Conservation (phyloP, 2,888 invertebrate species). For the Dolomedes plantarius region DNA sequence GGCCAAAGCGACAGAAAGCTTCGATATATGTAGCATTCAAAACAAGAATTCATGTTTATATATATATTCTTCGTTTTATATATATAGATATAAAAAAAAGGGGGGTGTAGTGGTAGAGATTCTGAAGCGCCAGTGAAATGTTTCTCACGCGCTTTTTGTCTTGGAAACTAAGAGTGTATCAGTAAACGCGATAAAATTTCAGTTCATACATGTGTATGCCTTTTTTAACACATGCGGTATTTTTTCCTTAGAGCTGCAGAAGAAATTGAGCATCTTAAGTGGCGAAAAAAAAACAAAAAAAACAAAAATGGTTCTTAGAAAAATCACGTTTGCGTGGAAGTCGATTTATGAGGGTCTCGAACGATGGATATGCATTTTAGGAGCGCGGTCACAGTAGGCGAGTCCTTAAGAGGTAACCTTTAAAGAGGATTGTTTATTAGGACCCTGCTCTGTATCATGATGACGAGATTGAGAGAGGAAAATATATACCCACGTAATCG, state of each 20-base stretch:
- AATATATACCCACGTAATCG: too few species aligned
- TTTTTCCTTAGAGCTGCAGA: background rate
- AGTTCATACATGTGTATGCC: constrained; percentile 37
- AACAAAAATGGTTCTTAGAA: background rate
- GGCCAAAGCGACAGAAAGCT: constrained; percentile 57
- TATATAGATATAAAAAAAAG: constrained; percentile 29
- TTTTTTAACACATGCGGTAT: constrained; percentile 35
- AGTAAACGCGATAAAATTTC: constrained; percentile 66
- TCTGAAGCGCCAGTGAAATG: constrained; percentile 41
- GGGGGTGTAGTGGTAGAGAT: constrained; percentile 35
- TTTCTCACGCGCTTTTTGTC: constrained; percentile 40
- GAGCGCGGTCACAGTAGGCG: too few species aligned
- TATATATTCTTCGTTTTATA: constrained; percentile 55
- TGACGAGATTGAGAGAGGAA: too few species aligned
- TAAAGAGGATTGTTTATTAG: too few species aligned
- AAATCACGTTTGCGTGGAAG: background rate
- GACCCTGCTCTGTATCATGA: too few species aligned
- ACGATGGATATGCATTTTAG: background rate
- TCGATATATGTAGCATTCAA: constrained; percentile 65
- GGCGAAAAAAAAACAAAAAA: background rate
- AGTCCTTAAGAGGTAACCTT: too few species aligned
- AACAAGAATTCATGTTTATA: constrained; percentile 63
- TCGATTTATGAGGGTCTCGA: background rate
- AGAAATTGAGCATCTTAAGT: constrained; percentile 9
- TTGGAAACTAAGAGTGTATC: constrained; percentile 38